Percentiles rank a stretch among this genome's conserved stretches.
phyloP scores from a whole-genome alignment of 2,113 vertebrate species.

The Ceratotherium simum region DNA sequence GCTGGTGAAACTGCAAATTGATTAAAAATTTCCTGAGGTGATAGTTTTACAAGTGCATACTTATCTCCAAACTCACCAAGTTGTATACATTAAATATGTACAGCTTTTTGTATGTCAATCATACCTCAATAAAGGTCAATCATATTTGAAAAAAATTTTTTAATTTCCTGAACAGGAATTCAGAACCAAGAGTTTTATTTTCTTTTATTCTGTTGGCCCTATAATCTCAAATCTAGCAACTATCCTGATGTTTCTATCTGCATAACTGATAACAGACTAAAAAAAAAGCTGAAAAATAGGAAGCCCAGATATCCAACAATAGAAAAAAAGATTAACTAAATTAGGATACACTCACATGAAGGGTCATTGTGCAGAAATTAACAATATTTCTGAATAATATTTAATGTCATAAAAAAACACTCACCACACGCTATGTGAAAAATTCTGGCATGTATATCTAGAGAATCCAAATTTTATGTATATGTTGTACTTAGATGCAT shows the following conservation, averaged over 20 bases:
- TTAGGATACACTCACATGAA: background rate
- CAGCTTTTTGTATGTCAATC: background rate
- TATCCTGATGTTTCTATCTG: background rate
- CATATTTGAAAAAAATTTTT: background rate
- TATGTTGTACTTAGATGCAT: background rate
- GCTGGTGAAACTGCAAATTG: background rate
- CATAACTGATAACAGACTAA: background rate
- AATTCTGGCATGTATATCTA: background rate
- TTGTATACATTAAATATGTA: background rate
- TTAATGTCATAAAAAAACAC: background rate
- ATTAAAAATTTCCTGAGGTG: background rate
- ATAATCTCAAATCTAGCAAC: background rate
- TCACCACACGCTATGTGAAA: background rate
- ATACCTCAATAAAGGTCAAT: background rate
- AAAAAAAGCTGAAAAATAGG: background rate
- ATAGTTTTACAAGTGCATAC: background rate
- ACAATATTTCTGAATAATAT: background rate
- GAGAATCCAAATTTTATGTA: background rate
- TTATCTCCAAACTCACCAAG: background rate
- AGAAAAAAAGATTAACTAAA: background rate
- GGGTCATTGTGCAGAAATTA: background rate
- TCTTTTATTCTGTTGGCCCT: background rate
- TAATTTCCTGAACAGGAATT: background rate
- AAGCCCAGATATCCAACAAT: background rate
- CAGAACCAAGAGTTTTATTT: background rate